These are phyloP conservation scores for Spermophilus dauricus DNA, from an alignment of 2,113 vertebrate species.

Conservation along the genomic window DNA sequence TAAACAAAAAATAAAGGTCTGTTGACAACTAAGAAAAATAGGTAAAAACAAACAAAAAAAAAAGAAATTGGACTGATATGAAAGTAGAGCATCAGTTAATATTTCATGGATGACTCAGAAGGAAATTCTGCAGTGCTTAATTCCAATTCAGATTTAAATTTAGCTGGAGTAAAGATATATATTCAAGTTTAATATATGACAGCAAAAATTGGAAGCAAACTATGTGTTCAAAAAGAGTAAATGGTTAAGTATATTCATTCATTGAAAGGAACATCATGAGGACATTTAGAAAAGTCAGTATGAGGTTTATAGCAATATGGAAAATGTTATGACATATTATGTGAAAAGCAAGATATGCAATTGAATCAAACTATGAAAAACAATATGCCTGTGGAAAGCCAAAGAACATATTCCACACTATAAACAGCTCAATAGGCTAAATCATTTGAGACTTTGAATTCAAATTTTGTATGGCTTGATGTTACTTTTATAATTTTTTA, in stretches of 20 bases:
- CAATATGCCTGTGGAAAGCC: neutral
- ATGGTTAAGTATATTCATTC: neutral
- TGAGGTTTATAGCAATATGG: neutral
- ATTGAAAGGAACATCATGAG: neutral
- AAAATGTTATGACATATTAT: neutral
- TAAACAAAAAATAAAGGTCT: too few relatives aligned
- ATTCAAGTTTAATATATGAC: neutral
- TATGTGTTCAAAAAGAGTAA: neutral
- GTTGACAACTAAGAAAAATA: too few relatives aligned
- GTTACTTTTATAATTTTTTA: neutral
- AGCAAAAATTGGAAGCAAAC: slow-evolving; percentile 31
- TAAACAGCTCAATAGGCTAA: neutral
- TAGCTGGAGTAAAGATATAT: neutral
- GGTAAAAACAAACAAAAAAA: too few relatives aligned
- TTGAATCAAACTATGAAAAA: neutral
- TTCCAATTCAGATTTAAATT: slow-evolving; percentile 1
- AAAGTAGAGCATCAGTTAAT: neutral
- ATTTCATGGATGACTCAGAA: neutral
- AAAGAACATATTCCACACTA: neutral
- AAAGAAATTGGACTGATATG: too few relatives aligned
- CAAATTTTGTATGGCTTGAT: neutral
- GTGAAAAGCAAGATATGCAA: neutral
- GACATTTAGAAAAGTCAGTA: slow-evolving; percentile 13
- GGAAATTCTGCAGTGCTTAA: slow-evolving; percentile 17
- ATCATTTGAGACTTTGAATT: neutral